phyloP scores from a whole-genome alignment of 2,888 invertebrate species.

The Drepana falcataria region DNA sequence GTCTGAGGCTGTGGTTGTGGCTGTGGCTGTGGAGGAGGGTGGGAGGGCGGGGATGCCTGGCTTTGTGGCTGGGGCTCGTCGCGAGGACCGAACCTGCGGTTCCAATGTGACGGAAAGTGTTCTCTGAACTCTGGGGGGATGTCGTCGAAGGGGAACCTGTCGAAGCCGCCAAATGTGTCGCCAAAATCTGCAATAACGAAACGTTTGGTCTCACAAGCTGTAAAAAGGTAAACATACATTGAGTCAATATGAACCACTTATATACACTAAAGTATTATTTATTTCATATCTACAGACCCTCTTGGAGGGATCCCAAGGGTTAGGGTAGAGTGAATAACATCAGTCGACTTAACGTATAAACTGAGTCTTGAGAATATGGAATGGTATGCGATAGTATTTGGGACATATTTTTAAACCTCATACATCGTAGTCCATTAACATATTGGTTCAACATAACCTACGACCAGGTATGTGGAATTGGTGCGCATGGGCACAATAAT shows the following conservation, averaged over 20 bases:
- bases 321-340: too few relatives aligned
- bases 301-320: too few relatives aligned
- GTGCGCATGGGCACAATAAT: too few relatives aligned
- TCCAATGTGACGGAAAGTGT: slow-evolving; percentile 68
- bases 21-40: slow-evolving; percentile 29
- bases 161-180: slow-evolving; percentile 70
- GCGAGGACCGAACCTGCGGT: slow-evolving; percentile 53
- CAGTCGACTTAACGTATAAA: too few relatives aligned
- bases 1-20: slow-evolving; percentile 32
- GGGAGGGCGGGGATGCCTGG: slow-evolving; percentile 28
- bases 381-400: too few relatives aligned
- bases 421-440: too few relatives aligned
- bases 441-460: too few relatives aligned
- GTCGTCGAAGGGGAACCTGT: slow-evolving; percentile 75
- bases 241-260: slow-evolving; percentile 12
- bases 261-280: neutral
- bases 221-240: slow-evolving; percentile 17
- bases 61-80: slow-evolving; percentile 42
- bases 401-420: too few relatives aligned
- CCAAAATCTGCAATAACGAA: slow-evolving; percentile 67
- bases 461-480: too few relatives aligned
- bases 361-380: too few relatives aligned
- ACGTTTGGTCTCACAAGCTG: slow-evolving; percentile 42
- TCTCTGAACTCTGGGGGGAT: slow-evolving; percentile 72
- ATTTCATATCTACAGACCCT: too few relatives aligned